Conservation (phyloP, 1,140 invertebrate genomes). For the Zeugodacus cucurbitae region DNA sequence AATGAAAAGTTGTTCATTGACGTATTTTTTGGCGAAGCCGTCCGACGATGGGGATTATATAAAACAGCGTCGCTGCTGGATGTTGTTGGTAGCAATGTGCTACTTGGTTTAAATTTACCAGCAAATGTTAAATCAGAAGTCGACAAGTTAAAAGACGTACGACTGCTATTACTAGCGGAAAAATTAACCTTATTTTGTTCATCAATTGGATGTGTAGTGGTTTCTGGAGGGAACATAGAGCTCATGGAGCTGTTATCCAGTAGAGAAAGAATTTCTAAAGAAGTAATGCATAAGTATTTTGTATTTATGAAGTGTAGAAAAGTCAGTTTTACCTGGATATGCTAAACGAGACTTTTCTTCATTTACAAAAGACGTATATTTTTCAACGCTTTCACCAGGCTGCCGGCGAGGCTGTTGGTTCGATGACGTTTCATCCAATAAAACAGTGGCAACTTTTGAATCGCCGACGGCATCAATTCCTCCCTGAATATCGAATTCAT, state of each 20-base stretch:
- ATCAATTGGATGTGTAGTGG: conserved; percentile 17
- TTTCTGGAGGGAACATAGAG: conserved; percentile 54
- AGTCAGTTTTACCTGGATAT: conserved; percentile 12
- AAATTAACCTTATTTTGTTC: conserved; percentile 7
- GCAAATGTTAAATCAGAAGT: conserved; percentile 57
- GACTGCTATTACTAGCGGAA: background rate
- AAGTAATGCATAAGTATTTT: background rate
- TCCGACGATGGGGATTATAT: background rate
- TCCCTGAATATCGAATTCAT: background rate
- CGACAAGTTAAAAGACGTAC: background rate
- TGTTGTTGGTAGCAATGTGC: background rate
- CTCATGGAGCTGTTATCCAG: conserved; percentile 63
- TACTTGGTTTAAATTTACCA: conserved; percentile 50
- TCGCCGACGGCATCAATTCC: background rate
- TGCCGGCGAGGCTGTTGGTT: background rate
- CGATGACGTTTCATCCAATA: background rate
- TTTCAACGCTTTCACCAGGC: background rate
- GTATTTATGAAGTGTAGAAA: background rate
- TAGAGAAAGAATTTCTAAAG: conserved; percentile 55
- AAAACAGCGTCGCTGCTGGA: background rate
- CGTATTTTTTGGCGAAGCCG: background rate
- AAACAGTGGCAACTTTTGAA: background rate
- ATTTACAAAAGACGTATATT: background rate
- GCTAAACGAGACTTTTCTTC: conserved; percentile 39
- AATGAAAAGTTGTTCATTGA: background rate